Evolutionary conservation across 2,113 vertebrate genomes (phyloP).

Genomic region (Nerophis lumbriciformis): DNA sequence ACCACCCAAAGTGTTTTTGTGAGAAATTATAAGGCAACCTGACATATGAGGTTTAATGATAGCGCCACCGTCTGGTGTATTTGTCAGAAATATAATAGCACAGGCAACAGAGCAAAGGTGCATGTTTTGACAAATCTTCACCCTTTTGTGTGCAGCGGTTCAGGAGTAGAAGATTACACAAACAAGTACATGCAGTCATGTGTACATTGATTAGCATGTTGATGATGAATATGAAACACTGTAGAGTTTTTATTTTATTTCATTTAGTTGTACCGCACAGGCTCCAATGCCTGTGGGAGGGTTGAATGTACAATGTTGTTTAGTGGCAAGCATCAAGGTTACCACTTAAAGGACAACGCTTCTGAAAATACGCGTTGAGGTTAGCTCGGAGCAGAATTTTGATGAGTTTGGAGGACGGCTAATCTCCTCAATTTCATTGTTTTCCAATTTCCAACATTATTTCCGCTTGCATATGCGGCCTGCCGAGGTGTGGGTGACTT

Average conservation of each 20-base stretch:
- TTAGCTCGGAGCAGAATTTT: constrained; percentile 49
- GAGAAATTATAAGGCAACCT: too few relatives aligned
- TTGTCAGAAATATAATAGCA: too few relatives aligned
- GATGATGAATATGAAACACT: constrained; percentile 35
- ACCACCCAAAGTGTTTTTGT: too few relatives aligned
- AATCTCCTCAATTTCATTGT: constrained; percentile 57
- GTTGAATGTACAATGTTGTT: constrained; percentile 34
- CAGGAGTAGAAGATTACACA: too few relatives aligned
- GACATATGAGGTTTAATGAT: too few relatives aligned
- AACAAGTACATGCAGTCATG: not conserved
- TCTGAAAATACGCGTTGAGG: constrained; percentile 30
- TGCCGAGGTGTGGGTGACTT: constrained; percentile 45
- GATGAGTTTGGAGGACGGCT: constrained; percentile 44
- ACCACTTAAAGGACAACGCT: constrained; percentile 46
- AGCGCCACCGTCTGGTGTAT: too few relatives aligned
- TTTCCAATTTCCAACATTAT: constrained; percentile 52
- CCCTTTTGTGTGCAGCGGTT: too few relatives aligned
- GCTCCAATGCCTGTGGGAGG: constrained; percentile 22
- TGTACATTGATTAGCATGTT: constrained; percentile 7
- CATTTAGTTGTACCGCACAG: constrained; percentile 33
- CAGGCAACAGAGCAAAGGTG: too few relatives aligned
- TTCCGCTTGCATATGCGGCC: constrained; percentile 40
- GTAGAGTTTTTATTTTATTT: constrained; percentile 19
- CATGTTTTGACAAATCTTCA: too few relatives aligned
- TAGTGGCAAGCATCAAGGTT: constrained; percentile 37